phyloP scores from a whole-genome alignment of 2,888 invertebrate genomes.

The Scotopteryx bipunctaria region DNA sequence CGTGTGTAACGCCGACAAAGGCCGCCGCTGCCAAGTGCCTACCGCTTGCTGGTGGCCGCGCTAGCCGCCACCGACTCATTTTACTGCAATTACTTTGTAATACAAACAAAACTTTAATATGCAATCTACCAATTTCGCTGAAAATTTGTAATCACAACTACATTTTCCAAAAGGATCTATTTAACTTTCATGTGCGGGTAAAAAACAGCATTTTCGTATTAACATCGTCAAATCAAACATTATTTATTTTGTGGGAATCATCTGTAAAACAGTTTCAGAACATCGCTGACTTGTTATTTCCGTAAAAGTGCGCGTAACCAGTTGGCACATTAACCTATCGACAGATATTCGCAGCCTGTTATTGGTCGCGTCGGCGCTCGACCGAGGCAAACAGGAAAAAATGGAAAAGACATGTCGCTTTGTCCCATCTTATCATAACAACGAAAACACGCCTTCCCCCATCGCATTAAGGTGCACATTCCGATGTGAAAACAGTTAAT shows the following conservation, averaged over 20 bases:
- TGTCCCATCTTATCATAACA: constrained; percentile 1
- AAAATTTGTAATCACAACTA: not conserved
- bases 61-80: constrained; percentile 4
- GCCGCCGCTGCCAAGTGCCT: not conserved
- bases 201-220: too few species aligned
- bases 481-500: constrained; percentile 25
- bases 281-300: not conserved
- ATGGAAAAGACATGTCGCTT: constrained; percentile 34
- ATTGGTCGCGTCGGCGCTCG: constrained; percentile 27
- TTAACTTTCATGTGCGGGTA: too few species aligned
- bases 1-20: not conserved
- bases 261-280: too few species aligned
- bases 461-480: constrained; percentile 11
- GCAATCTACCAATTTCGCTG: not conserved
- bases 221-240: too few species aligned
- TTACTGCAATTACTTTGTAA: constrained; percentile 18
- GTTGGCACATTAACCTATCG: constrained; percentile 17
- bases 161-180: too few species aligned
- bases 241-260: too few species aligned
- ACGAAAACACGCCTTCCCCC: constrained; percentile 5
- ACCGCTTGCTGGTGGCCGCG: constrained; percentile 6
- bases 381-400: constrained; percentile 33
- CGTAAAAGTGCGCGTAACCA: not conserved
- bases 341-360: constrained; percentile 13
- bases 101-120: not conserved